phyloP scores from a whole-genome alignment of 2,888 invertebrate genomes.

The Saturnia pavonia region DNA sequence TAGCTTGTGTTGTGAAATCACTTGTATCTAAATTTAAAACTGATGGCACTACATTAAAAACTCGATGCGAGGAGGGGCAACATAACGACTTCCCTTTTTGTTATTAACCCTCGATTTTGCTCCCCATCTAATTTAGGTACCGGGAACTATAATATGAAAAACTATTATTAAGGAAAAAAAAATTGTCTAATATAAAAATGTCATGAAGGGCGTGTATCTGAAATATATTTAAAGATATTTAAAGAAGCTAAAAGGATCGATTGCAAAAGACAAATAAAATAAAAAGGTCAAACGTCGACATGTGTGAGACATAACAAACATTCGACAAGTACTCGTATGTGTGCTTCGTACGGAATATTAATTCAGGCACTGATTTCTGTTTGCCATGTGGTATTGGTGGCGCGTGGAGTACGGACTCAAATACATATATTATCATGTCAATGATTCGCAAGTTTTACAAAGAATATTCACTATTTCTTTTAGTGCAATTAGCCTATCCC shows the following conservation, averaged over 20 bases:
- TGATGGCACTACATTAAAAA: too few relatives aligned
- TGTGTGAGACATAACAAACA: constrained; percentile 12
- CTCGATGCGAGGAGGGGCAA: too few relatives aligned
- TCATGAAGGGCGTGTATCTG: background rate
- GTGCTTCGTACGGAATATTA: constrained; percentile 14
- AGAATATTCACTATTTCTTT: background rate
- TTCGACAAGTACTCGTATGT: constrained; percentile 6
- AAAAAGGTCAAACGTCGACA: constrained; percentile 13
- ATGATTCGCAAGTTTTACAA: background rate
- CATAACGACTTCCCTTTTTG: too few relatives aligned
- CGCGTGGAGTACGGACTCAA: background rate
- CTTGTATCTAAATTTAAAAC: background rate
- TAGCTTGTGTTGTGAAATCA: background rate
- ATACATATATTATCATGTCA: background rate
- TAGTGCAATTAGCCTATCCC: too few relatives aligned
- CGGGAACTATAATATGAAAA: too few relatives aligned
- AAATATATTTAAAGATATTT: background rate
- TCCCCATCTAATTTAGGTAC: too few relatives aligned
- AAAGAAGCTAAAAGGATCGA: constrained; percentile 11
- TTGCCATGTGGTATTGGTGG: constrained; percentile 5
- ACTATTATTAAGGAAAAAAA: too few relatives aligned
- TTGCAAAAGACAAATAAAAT: constrained; percentile 7
- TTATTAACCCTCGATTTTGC: too few relatives aligned
- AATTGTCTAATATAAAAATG: background rate
- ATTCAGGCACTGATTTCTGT: constrained; percentile 12